A percentile compares a stretch with the other conserved stretches of the same genome.
Evolutionary conservation across 2,797 vertebrate genomes (phyloP).

Genomic region (Hybognathus amarus): DNA sequence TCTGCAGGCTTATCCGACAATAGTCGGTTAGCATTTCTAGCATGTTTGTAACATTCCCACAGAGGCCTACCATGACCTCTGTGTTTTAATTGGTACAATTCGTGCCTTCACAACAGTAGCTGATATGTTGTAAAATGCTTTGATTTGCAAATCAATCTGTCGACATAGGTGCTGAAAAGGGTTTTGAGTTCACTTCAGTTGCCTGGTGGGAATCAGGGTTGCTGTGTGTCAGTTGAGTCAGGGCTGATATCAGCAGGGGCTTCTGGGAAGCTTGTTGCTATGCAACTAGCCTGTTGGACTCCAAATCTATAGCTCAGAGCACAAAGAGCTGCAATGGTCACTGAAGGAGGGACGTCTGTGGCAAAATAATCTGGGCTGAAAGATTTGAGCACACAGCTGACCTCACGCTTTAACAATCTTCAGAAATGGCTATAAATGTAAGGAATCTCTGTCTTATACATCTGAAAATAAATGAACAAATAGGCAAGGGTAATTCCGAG

Average conservation of each 20-base stretch:
- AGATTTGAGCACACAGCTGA: not conserved
- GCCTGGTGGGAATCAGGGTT: slow-evolving; percentile 42
- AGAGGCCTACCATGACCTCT: slow-evolving; percentile 7
- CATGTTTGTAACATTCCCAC: not conserved
- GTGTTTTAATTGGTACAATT: slow-evolving; percentile 32
- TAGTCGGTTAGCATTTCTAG: not conserved
- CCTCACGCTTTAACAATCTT: not conserved
- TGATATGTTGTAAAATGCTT: slow-evolving; percentile 30
- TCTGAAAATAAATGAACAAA: not conserved
- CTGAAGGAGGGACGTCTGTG: not conserved
- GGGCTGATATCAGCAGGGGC: slow-evolving; percentile 40
- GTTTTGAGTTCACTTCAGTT: slow-evolving; percentile 23
- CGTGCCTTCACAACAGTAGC: slow-evolving; percentile 8
- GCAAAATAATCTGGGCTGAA: not conserved
- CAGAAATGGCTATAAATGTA: not conserved
- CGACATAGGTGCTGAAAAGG: not conserved
- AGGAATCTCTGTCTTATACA: not conserved
- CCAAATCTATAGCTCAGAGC: slow-evolving; percentile 51
- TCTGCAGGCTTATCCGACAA: not conserved
- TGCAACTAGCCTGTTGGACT: slow-evolving; percentile 60
- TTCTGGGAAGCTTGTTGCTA: slow-evolving; percentile 67
- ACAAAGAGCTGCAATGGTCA: slow-evolving; percentile 39
- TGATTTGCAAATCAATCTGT: slow-evolving; percentile 36
- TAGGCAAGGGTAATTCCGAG: not conserved
- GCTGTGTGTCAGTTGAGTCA: slow-evolving; percentile 60